Conservation (phyloP, 2,797 vertebrate genomes). For the Hipposideros larvatus region DNA sequence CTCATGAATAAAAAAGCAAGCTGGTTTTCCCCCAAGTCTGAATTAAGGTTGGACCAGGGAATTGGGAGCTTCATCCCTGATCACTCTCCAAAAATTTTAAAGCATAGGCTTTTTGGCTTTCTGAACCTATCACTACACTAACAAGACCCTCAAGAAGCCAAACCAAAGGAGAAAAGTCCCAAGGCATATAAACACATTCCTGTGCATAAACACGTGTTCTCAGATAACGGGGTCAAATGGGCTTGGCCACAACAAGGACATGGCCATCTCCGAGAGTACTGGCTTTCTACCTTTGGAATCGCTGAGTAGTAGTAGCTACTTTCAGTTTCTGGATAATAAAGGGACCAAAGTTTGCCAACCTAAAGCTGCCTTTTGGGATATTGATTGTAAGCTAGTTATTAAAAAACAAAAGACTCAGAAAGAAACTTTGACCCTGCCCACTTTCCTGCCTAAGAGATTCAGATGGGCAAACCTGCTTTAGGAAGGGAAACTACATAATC, state of each 20-base stretch:
- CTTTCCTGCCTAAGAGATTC: neutral
- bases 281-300: slow-evolving; percentile 38
- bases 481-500: neutral
- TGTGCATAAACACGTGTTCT: neutral
- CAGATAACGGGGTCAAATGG: neutral
- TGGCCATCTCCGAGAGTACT: neutral
- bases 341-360: neutral
- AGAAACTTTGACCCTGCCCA: neutral
- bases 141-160: neutral
- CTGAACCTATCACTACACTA: neutral
- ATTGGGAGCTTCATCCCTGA: neutral
- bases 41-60: neutral
- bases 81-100: slow-evolving; percentile 20
- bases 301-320: slow-evolving; percentile 50
- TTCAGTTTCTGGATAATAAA: slow-evolving; percentile 55
- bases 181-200: neutral
- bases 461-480: neutral
- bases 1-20: neutral
- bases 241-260: neutral
- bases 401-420: neutral
- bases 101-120: neutral
- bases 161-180: neutral
- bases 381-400: neutral
- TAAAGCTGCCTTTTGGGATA: neutral
- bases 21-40: neutral